A percentile compares a stretch with the other conserved stretches of the same genome.
Conservation (phyloP, 1,140 invertebrate species). For the Neocloeon triangulifer region DNA sequence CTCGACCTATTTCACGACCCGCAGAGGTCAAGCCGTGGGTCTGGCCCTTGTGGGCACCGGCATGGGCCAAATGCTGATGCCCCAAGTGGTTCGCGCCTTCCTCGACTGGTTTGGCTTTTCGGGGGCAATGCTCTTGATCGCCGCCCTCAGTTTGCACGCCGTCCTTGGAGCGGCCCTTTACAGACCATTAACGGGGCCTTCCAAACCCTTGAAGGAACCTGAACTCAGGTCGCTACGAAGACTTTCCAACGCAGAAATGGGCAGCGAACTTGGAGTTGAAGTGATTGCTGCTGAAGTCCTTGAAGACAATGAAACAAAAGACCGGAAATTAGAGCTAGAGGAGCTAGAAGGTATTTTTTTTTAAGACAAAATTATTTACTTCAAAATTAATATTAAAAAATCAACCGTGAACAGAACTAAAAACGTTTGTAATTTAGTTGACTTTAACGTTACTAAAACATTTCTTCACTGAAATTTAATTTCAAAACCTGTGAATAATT, state of each 20-base stretch:
- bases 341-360: not conserved
- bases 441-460: too few relatives aligned
- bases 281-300: slow-evolving; percentile 13
- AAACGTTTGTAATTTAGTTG: too few relatives aligned
- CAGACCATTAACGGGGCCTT: slow-evolving; percentile 39
- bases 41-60: slow-evolving; percentile 51
- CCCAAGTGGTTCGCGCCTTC: slow-evolving; percentile 35
- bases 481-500: too few relatives aligned
- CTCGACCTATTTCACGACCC: slow-evolving; percentile 47
- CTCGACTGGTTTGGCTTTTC: slow-evolving; percentile 32
- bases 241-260: slow-evolving; percentile 8
- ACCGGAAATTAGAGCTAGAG: not conserved
- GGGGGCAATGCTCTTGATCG: slow-evolving; percentile 38
- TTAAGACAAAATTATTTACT: too few relatives aligned
- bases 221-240: slow-evolving; percentile 15
- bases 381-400: too few relatives aligned
- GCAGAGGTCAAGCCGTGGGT: slow-evolving; percentile 48
- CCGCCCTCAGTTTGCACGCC: slow-evolving; percentile 37
- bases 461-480: too few relatives aligned
- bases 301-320: slow-evolving; percentile 21
- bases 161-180: slow-evolving; percentile 36
- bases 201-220: slow-evolving; percentile 29
- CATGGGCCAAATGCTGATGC: slow-evolving; percentile 49
- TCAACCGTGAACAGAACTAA: too few relatives aligned
- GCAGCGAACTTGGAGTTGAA: slow-evolving; percentile 7